Percentiles rank a stretch among this genome's conserved stretches.
Evolutionary conservation across 2,888 invertebrate genomes (phyloP).

Genomic region (Ommatoiulus sabulosus): DNA sequence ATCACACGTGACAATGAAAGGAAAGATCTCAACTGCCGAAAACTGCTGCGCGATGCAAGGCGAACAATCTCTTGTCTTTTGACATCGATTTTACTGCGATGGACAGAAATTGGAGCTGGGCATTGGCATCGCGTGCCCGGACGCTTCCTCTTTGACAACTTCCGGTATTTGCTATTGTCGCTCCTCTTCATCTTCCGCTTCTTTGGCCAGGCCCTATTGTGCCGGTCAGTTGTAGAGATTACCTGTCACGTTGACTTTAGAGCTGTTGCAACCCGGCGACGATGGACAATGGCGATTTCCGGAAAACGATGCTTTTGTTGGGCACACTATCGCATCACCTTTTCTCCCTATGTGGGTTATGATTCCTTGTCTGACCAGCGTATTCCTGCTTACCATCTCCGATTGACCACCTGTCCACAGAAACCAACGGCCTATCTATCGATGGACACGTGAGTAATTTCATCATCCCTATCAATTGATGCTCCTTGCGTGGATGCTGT

Average conservation of each 20-base stretch:
- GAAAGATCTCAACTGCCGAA: not conserved
- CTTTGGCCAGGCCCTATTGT: not conserved
- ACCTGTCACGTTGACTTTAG: constrained; percentile 18
- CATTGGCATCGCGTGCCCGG: not conserved
- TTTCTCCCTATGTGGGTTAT: not conserved
- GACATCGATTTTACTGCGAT: not conserved
- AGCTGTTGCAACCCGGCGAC: not conserved
- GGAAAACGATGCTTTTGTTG: not conserved
- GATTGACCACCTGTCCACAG: not conserved
- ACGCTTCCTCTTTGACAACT: not conserved
- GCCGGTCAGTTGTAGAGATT: not conserved
- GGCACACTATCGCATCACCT: not conserved
- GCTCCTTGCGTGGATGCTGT: no score
- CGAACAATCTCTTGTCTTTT: not conserved
- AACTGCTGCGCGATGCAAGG: no score
- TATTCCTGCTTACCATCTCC: not conserved
- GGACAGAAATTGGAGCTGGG: not conserved
- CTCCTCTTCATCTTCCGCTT: not conserved
- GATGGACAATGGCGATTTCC: not conserved
- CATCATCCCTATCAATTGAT: not conserved
- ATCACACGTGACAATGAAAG: not conserved
- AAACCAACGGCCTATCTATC: not conserved
- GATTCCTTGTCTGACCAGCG: not conserved
- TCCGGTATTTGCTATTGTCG: constrained; percentile 23
- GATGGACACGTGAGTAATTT: not conserved